These are phyloP conservation scores for Thermophis baileyi DNA, from an alignment of 2,113 vertebrate species.

Conservation along the genomic window DNA sequence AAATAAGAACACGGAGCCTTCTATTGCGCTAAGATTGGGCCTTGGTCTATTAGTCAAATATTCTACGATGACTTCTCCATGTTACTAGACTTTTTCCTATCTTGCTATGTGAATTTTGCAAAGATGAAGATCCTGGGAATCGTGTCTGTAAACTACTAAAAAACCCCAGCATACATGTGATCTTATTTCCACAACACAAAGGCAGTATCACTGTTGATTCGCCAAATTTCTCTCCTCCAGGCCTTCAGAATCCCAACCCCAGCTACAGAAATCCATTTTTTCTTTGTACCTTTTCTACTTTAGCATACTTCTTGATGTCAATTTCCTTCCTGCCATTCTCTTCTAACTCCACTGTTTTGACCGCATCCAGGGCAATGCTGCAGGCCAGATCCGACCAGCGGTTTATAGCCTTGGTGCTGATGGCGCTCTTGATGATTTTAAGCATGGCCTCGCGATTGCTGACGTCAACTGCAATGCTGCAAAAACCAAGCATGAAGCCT, in stretches of 20 bases:
- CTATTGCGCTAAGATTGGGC: not conserved
- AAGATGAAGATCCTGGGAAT: not conserved
- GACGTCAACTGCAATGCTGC: conserved; percentile 83
- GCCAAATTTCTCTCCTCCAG: not conserved
- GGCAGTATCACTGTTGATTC: not conserved
- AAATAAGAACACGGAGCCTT: not conserved
- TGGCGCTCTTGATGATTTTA: conserved; percentile 89
- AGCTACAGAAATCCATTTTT: rapidly evolving
- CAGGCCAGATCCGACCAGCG: conserved; percentile 84
- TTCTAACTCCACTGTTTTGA: conserved; percentile 87
- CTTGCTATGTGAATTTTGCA: not conserved
- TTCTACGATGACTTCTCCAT: not conserved
- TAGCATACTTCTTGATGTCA: conserved; percentile 96
- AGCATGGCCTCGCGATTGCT: conserved; percentile 88
- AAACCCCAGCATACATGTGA: not conserved
- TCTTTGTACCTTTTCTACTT: conserved; percentile 86
- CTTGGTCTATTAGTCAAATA: not conserved
- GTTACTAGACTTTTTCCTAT: not conserved
- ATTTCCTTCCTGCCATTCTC: conserved; percentile 92
- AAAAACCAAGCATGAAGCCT: not conserved
- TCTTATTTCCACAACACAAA: not conserved
- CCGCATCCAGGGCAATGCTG: conserved; percentile 84
- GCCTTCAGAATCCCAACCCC: not conserved
- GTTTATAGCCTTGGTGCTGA: conserved; percentile 83
- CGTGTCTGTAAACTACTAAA: not conserved